A percentile compares a stretch with the other conserved stretches of the same genome.
Evolutionary conservation across 2,888 invertebrate species (phyloP).

Genomic region (Hypercompe scribonia): DNA sequence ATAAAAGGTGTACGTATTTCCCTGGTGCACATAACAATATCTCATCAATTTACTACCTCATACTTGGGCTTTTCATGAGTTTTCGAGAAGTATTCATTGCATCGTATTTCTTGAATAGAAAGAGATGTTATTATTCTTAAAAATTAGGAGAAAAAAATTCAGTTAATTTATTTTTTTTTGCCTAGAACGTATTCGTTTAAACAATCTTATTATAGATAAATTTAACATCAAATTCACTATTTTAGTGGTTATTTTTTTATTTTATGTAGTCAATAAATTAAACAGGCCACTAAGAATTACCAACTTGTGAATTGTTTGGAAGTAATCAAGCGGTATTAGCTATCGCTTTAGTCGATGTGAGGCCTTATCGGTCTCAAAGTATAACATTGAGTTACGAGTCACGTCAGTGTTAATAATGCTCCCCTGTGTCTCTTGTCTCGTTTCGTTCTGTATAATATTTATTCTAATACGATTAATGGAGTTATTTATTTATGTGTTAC

Average conservation of each 20-base stretch:
- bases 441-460: conserved; percentile 34
- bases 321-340: not conserved
- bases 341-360: not conserved
- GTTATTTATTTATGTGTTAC: conserved; percentile 28
- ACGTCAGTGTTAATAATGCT: conserved; percentile 32
- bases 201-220: no score
- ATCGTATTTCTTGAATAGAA: not conserved
- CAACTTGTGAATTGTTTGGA: not conserved
- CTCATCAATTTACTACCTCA: not conserved
- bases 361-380: conserved; percentile 1
- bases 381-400: conserved; percentile 18
- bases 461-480: conserved; percentile 43
- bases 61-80: not conserved
- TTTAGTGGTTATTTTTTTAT: no score
- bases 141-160: no score
- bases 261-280: not conserved
- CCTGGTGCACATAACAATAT: no score
- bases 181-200: no score
- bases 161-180: no score
- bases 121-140: not conserved
- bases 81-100: not conserved
- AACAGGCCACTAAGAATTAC: not conserved
- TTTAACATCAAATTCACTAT: no score
- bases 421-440: conserved; percentile 21
- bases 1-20: not conserved